phyloP scores from a whole-genome alignment of 2,113 vertebrate species.

The Corapipo altera region DNA sequence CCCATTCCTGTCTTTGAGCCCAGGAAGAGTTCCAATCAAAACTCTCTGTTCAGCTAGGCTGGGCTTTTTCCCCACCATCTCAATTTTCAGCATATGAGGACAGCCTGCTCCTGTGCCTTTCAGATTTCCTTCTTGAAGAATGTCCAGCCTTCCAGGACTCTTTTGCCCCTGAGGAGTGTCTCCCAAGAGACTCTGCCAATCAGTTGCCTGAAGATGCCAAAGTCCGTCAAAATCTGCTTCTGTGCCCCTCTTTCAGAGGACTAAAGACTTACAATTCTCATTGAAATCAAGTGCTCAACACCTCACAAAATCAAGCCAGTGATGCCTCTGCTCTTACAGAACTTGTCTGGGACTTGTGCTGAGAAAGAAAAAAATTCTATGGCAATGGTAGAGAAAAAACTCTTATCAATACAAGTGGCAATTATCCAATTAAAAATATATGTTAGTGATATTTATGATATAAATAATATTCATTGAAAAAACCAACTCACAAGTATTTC shows the following conservation, averaged over 20 bases:
- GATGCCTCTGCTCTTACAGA: not conserved
- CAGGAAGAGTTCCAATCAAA: not conserved
- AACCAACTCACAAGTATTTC: not conserved
- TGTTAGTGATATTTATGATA: not conserved
- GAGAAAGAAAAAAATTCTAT: not conserved
- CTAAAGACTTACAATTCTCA: not conserved
- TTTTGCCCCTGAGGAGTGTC: no score
- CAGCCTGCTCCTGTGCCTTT: not conserved
- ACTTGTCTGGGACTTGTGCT: not conserved
- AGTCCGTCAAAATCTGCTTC: not conserved
- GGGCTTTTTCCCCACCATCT: not conserved
- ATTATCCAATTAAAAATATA: not conserved
- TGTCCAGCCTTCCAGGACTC: not conserved
- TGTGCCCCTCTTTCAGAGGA: not conserved
- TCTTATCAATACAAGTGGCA: not conserved
- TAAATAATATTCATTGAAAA: not conserved
- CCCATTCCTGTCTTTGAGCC: not conserved
- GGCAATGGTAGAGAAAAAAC: not conserved
- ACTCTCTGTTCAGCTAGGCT: not conserved
- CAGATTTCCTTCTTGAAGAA: not conserved
- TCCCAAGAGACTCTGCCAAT: no score
- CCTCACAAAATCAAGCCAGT: not conserved
- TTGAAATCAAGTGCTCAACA: not conserved
- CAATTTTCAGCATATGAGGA: not conserved
- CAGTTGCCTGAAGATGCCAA: not conserved